Evolutionary conservation across 2,888 invertebrate species (phyloP), one percentile per base, ranked within the genome.

Genomic region (Gryllus longicercus): DNA sequence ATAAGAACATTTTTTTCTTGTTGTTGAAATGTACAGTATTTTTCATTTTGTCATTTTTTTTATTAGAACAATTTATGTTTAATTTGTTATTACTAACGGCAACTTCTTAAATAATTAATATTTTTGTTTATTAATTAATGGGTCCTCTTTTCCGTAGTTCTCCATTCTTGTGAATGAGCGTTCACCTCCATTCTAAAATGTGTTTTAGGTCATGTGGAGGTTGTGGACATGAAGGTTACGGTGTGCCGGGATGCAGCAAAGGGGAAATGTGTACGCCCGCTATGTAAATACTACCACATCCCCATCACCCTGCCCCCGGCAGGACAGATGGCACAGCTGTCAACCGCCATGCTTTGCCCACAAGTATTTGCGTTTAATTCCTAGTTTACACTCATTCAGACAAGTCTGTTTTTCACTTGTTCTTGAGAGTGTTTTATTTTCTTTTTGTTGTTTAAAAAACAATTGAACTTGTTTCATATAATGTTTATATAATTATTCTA

Each of bases 271-370:
- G 92, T 94, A 88, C 95, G 96, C 89, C 93, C 95, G 89, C 92
- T 94, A 89, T 97, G 97, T 93, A 97, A 96, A 93, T 97, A 96
- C 92, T 97, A 96, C 92, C 96, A 97, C 92, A 96, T 97, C 92
- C 96, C 96, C 86, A 93, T 96, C 88, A 93, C 92, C 87, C 90
- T 95, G 91, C 95, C 95, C 87, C 95, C 95, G 87, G 95, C 95
- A 86, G 91, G 92, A 85, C 89, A 92, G 86, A 92, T 92, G 92
- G 91, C 87, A 87, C 88, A 86, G 85, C 88, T 89, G 85, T 78
- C 83, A 84, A 83, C 85, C 79, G 77, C 77, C 80, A 78, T 79
- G 79, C 81, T 82, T 79, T 82, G 81, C 79, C 82, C 80, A 80
- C 80, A 80, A 82, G 79, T 82, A 78, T 80, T 82, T 78, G 81